Evolutionary conservation across 2,888 invertebrate species (phyloP).

Genomic region (Scaeva pyrastri): DNA sequence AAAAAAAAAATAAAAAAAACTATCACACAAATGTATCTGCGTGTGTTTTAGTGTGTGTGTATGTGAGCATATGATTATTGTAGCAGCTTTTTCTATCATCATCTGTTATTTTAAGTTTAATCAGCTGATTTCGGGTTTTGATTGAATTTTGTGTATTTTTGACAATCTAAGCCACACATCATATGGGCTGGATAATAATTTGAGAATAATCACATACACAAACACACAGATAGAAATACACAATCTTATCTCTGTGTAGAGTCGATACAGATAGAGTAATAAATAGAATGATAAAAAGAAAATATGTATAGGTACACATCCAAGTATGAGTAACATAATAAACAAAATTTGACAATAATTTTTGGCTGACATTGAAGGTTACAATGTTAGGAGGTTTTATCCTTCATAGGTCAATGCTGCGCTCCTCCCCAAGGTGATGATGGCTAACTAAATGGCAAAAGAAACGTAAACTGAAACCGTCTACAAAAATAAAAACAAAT

Average conservation of each 20-base stretch:
- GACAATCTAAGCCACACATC: conserved; percentile 14
- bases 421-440: background rate
- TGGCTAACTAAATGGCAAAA: background rate
- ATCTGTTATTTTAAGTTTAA: conserved; percentile 56
- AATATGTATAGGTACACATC: background rate
- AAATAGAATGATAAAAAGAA: background rate
- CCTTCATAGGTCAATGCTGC: too few relatives aligned
- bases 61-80: conserved; percentile 51
- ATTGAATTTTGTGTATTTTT: conserved; percentile 22
- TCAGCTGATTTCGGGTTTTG: conserved; percentile 57
- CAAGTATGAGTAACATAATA: too few relatives aligned
- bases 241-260: background rate
- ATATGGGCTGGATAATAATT: background rate
- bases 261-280: background rate
- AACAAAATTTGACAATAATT: too few relatives aligned
- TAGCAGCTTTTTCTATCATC: conserved; percentile 17
- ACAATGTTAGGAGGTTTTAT: background rate
- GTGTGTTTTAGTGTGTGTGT: conserved; percentile 1
- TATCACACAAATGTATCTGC: background rate
- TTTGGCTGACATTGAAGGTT: background rate
- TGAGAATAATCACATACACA: background rate
- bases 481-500: background rate
- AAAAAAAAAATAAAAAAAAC: conserved; percentile 4
- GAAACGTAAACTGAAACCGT: background rate
- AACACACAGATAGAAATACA: background rate